Evolutionary conservation across 2,797 vertebrate species (phyloP).

Genomic region (Anolis apletophallus): DNA sequence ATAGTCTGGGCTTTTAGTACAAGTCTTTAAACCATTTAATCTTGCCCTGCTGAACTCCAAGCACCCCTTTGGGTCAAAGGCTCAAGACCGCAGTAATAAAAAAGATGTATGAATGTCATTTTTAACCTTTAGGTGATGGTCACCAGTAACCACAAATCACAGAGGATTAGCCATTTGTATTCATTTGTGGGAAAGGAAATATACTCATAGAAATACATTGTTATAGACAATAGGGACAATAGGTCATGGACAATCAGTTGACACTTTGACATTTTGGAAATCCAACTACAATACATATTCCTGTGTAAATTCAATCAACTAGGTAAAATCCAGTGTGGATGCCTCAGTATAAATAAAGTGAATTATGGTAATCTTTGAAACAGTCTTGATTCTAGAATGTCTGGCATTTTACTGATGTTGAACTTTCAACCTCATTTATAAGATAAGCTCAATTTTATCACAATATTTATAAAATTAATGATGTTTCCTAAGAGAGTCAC

Average conservation of each 20-base stretch:
- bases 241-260: conserved; percentile 14
- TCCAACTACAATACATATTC: neutral
- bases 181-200: conserved; percentile 49
- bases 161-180: conserved; percentile 53
- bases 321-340: conserved; percentile 12
- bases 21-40: conserved; percentile 67
- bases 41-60: conserved; percentile 64
- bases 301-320: neutral
- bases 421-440: neutral
- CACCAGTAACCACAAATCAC: conserved; percentile 45
- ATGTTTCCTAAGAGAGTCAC: neutral
- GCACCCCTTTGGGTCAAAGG: conserved; percentile 67
- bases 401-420: conserved; percentile 2
- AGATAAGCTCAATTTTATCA: neutral
- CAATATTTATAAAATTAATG: neutral
- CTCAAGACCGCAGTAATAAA: conserved; percentile 74
- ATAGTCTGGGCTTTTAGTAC: conserved; percentile 54
- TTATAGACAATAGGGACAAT: neutral
- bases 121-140: conserved; percentile 59
- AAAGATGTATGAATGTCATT: conserved; percentile 56
- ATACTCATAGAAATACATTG: conserved; percentile 22
- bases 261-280: conserved; percentile 12
- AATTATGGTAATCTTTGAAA: neutral
- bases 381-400: neutral
- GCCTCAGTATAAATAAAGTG: neutral